A percentile compares a stretch with the other conserved stretches of the same genome.
Evolutionary conservation across 2,888 invertebrate species (phyloP).

Genomic region (Apamea sordens): DNA sequence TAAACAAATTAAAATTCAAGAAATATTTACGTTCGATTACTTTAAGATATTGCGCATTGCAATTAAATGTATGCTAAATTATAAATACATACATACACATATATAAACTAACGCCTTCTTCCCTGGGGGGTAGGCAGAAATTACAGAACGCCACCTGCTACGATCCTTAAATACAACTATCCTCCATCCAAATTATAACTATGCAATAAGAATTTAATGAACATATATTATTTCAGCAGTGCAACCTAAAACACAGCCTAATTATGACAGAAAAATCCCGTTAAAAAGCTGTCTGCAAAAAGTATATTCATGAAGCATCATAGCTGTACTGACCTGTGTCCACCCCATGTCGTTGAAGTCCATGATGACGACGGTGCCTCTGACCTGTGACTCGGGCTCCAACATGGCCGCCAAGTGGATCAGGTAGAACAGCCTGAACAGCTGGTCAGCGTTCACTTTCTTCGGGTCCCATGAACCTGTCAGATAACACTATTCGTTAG

Average conservation of each 20-base stretch:
- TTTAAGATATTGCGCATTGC: not conserved
- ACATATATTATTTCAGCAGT: not conserved
- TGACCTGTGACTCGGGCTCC: constrained; percentile 94
- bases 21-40: constrained; percentile 24
- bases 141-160: no score
- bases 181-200: no score
- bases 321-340: constrained; percentile 91
- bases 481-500: constrained; percentile 12
- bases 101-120: no score
- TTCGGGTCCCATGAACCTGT: constrained; percentile 94
- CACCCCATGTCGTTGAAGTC: constrained; percentile 94
- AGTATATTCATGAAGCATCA: not conserved
- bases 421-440: constrained; percentile 95
- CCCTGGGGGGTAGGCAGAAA: no score
- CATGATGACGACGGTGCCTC: constrained; percentile 95
- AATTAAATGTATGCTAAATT: not conserved
- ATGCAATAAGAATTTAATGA: not conserved
- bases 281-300: not conserved
- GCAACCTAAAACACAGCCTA: not conserved
- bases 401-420: constrained; percentile 93
- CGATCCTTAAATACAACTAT: no score
- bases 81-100: not conserved
- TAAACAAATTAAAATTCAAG: constrained; percentile 17
- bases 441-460: constrained; percentile 93
- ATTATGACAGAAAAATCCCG: not conserved